Conservation (phyloP, 2,797 vertebrate genomes). For the Neomorphus geoffroyi region DNA sequence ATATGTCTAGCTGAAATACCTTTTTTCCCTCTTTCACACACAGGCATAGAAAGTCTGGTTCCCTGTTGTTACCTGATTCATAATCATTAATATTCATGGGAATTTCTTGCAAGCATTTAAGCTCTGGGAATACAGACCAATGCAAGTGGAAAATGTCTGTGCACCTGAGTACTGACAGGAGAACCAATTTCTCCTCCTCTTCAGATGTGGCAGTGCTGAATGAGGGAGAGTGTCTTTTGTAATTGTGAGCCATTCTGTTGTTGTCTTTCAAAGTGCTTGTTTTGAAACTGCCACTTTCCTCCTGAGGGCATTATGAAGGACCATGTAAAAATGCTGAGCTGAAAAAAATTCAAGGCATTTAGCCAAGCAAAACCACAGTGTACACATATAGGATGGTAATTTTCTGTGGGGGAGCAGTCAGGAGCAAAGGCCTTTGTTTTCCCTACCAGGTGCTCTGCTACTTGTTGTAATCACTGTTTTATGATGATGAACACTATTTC, state of each 20-base stretch:
- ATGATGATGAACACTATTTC: not conserved
- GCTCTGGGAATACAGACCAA: not conserved
- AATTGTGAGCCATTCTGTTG: not conserved
- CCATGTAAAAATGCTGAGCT: not conserved
- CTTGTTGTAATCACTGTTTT: not conserved
- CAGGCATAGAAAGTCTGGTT: not conserved
- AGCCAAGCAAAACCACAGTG: not conserved
- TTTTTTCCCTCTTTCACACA: not conserved
- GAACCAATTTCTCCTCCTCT: not conserved
- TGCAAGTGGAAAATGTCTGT: not conserved
- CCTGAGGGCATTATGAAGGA: not conserved
- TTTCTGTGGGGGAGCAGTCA: not conserved
- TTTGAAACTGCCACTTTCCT: slow-evolving; percentile 3
- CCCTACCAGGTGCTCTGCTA: not conserved
- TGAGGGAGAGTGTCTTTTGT: not conserved
- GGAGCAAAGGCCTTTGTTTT: not conserved
- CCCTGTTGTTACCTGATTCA: not conserved
- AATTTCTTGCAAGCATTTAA: not conserved
- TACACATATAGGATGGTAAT: not conserved
- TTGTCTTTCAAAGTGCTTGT: not conserved
- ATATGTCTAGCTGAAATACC: not conserved
- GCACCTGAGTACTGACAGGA: not conserved
- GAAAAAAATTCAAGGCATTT: not conserved
- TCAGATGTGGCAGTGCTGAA: not conserved
- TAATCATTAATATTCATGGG: not conserved